These are phyloP conservation scores for Piprites chloris DNA, from an alignment of 2,113 vertebrate species.

Conservation along the genomic window DNA sequence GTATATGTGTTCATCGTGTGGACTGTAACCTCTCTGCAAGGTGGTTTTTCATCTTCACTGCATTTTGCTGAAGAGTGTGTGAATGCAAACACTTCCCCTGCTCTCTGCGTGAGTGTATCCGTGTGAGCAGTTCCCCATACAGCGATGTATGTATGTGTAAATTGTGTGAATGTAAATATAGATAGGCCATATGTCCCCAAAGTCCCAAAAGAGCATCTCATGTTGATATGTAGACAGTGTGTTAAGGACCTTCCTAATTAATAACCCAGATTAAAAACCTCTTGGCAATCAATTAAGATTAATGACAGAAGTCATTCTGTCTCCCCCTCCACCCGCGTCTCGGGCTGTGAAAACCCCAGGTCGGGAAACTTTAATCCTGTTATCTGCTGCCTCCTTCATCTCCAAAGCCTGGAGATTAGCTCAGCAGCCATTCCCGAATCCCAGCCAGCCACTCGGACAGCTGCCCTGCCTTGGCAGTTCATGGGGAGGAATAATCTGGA, in stretches of 20 bases:
- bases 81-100: background rate
- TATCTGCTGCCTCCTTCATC: slow-evolving; percentile 78
- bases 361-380: slow-evolving; percentile 82
- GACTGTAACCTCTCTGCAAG: background rate
- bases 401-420: slow-evolving; percentile 80
- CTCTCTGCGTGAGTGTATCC: background rate
- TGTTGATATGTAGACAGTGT: slow-evolving; percentile 55
- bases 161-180: slow-evolving; percentile 64
- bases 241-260: slow-evolving; percentile 72
- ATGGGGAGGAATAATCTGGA: slow-evolving; percentile 85
- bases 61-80: background rate
- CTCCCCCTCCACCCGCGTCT: slow-evolving; percentile 61
- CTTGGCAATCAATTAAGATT: slow-evolving; percentile 80
- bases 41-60: background rate
- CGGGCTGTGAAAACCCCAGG: slow-evolving; percentile 65
- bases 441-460: slow-evolving; percentile 85
- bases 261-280: slow-evolving; percentile 76
- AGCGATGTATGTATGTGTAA: slow-evolving; percentile 27
- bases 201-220: slow-evolving; percentile 68
- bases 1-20: background rate
- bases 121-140: background rate
- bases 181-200: slow-evolving; percentile 57
- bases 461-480: slow-evolving; percentile 85
- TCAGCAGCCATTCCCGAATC: slow-evolving; percentile 81
- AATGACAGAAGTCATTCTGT: slow-evolving; percentile 74